Percentiles rank a stretch among this genome's conserved stretches.
phyloP scores from a whole-genome alignment of 64 coral and sea anemone species.

The Montipora foliosa region DNA sequence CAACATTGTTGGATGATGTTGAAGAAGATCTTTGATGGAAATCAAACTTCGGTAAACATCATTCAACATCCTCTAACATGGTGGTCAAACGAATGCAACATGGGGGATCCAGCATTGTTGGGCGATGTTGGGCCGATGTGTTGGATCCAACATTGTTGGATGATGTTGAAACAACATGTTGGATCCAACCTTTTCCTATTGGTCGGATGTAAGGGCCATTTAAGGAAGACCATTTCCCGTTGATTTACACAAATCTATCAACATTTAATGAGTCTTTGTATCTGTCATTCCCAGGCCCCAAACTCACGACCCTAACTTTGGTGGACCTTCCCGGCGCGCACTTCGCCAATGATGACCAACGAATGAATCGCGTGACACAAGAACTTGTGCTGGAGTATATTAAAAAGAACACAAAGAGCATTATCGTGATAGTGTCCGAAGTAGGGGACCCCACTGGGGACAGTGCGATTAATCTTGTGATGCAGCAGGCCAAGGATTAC shows the following conservation, averaged over 20 bases:
- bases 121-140: too few relatives aligned
- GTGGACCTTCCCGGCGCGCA: conserved; percentile 89
- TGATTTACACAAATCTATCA: background rate
- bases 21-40: too few relatives aligned
- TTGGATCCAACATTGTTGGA: too few relatives aligned
- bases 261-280: background rate
- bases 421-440: conserved; percentile 90
- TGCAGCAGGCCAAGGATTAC: conserved; percentile 67
- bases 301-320: conserved; percentile 74
- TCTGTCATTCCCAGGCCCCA: conserved; percentile 60
- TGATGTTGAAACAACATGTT: too few relatives aligned
- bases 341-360: conserved; percentile 83
- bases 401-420: conserved; percentile 81
- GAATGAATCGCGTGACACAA: conserved; percentile 77
- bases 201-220: too few relatives aligned
- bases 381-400: conserved; percentile 81
- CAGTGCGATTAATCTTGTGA: conserved; percentile 88
- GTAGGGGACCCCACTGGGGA: conserved; percentile 90
- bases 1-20: too few relatives aligned
- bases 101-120: too few relatives aligned
- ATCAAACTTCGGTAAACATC: too few relatives aligned
- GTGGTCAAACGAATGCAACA: too few relatives aligned
- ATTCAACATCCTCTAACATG: too few relatives aligned
- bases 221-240: too few relatives aligned
- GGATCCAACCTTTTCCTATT: too few relatives aligned